These are phyloP conservation scores for Eustalomyia histrio DNA, from an alignment of 2,888 invertebrate genomes.

Conservation along the genomic window DNA sequence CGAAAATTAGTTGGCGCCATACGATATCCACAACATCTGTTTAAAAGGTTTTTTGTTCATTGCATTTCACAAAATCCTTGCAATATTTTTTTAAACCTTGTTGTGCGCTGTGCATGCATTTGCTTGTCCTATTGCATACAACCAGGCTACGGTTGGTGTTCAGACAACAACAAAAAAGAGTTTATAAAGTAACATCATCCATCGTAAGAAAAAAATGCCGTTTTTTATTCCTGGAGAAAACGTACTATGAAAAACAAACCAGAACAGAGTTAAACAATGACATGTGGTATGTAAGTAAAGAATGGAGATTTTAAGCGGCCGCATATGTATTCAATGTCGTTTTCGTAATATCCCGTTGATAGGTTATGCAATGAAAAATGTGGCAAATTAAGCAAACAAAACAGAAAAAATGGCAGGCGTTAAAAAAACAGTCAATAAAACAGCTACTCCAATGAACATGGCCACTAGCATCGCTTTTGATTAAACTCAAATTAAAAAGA, in stretches of 20 bases:
- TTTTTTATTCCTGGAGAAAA: conserved; percentile 24
- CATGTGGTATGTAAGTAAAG: conserved; percentile 31
- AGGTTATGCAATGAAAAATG: conserved; percentile 20
- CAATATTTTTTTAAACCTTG: conserved; percentile 2
- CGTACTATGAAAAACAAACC: conserved; percentile 4
- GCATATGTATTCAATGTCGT: conserved; percentile 1
- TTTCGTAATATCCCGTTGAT: conserved; percentile 28
- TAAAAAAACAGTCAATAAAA: background rate
- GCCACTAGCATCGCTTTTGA: background rate
- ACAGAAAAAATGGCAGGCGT: background rate
- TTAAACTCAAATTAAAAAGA: background rate
- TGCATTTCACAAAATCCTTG: conserved; percentile 40
- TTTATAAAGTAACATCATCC: background rate
- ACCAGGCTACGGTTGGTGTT: conserved; percentile 14
- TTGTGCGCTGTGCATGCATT: conserved; percentile 30
- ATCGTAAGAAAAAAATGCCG: background rate
- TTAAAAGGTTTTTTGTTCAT: conserved; percentile 20
- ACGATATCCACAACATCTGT: conserved; percentile 37
- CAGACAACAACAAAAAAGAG: conserved; percentile 11
- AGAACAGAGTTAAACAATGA: conserved; percentile 30
- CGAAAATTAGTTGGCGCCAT: conserved; percentile 42
- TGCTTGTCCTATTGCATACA: conserved; percentile 10
- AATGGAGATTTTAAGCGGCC: conserved; percentile 28
- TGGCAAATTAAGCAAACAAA: background rate
- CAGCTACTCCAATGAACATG: background rate